Evolutionary conservation across 23 tunicate species (phyloP).

Genomic region (Trididemnum miniatum): DNA sequence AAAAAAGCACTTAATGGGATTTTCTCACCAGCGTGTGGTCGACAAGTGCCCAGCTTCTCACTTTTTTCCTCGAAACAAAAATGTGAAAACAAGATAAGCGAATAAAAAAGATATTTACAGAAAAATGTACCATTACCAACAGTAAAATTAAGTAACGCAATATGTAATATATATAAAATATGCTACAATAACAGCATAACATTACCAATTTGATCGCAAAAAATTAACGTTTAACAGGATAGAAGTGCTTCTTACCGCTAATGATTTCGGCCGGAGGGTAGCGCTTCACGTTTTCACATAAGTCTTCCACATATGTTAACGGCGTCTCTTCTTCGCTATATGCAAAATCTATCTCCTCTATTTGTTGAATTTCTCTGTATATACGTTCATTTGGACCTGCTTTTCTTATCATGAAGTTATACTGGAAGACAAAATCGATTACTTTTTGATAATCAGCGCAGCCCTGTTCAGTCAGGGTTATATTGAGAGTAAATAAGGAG

Average conservation of each 20-base stretch:
- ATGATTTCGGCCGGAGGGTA: constrained; percentile 69
- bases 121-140: no score
- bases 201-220: not conserved
- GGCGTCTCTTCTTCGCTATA: constrained; percentile 60
- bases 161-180: no score
- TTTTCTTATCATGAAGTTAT: constrained; percentile 42
- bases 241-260: constrained; percentile 2
- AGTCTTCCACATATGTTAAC: constrained; percentile 28
- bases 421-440: constrained; percentile 59
- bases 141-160: no score
- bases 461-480: constrained; percentile 62
- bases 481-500: constrained; percentile 43
- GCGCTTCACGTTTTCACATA: constrained; percentile 33
- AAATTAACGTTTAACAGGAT: not conserved
- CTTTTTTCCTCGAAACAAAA: no score
- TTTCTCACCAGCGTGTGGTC: no score
- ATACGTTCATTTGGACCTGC: constrained; percentile 34
- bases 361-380: constrained; percentile 63
- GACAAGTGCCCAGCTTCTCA: no score
- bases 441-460: constrained; percentile 37
- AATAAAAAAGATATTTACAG: no score
- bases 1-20: no score
- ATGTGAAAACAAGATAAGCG: no score
- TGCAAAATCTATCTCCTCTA: constrained; percentile 70
- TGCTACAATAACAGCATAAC: not conserved